Evolutionary conservation across 2,113 vertebrate genomes (phyloP), one percentile per base, ranked within the genome.

Genomic region (Actenoides lindsayi): DNA sequence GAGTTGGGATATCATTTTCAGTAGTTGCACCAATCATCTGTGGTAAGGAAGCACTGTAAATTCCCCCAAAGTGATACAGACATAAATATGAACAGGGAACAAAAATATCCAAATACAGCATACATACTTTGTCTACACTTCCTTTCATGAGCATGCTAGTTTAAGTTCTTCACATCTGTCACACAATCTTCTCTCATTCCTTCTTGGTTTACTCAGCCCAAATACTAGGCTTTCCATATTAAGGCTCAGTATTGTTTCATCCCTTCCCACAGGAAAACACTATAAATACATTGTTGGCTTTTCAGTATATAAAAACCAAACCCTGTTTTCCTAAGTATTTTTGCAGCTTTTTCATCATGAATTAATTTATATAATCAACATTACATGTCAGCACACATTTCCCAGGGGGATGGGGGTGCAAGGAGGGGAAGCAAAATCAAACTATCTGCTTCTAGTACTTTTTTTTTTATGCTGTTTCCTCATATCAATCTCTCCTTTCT

Each of bases 361-460:
- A 60, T 71, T 81, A 39, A 53, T 24, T 48, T 68, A 35, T 33
- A 41, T 8, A 42, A 56, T 69, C 21, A 75, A 31, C 9, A 57
- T 20, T 33, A 56, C 5, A 42, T 5, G 42, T 16, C 25, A 62
- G 30, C 33, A 62, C 8, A 53, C 10, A 54, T 35, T 31, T 67
- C 31, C 5, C 3, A 14, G 50, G 4, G 13, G 13, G 3, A 4
- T 1, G 4, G 4, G 8, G 11, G 21, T 6, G 16, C 13, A 3
- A 65, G 14, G 42, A 42, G 42, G 42, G 10, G 15, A 16, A 10
- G 16, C 13, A 3, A 65, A 50, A 41, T 41, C 13, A 33, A 76
- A 64, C 31, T 33, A 56, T 12, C 41, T 57, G 27, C 54, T 75
- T 48, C 24, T 18, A 35, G 10, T 41, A n/a, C 16, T 54, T 33